Conservation (phyloP, 2,888 invertebrate species). For the Morpho achilles region DNA sequence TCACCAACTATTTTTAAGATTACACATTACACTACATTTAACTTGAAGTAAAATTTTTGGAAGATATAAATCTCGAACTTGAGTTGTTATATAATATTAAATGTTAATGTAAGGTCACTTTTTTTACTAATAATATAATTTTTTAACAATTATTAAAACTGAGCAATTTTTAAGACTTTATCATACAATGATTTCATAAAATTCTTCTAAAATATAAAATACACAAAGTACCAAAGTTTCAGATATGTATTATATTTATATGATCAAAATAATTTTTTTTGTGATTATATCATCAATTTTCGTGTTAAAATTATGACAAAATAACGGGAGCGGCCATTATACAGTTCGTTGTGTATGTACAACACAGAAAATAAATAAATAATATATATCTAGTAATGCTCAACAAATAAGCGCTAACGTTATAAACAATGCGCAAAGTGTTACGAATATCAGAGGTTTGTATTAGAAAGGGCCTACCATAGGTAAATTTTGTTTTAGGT, state of each 20-base stretch:
- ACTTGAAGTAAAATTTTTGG: conserved; percentile 12
- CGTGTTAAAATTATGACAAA: not conserved
- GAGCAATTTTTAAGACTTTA: conserved; percentile 27
- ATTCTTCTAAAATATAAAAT: conserved; percentile 25
- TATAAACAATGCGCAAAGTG: conserved; percentile 31
- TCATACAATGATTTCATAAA: conserved; percentile 23
- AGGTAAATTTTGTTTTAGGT: not conserved
- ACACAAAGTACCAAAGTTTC: conserved; percentile 9
- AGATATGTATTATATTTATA: conserved; percentile 20
- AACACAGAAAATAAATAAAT: conserved; percentile 60
- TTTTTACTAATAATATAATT: conserved; percentile 33
- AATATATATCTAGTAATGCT: conserved; percentile 72
- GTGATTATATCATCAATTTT: not conserved
- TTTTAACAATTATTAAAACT: conserved; percentile 28
- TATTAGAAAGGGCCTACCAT: not conserved
- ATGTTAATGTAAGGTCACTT: conserved; percentile 38
- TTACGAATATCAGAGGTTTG: conserved; percentile 5
- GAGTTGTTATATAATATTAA: conserved; percentile 22
- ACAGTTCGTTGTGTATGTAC: conserved; percentile 59
- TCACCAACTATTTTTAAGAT: not conserved
- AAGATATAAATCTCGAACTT: conserved; percentile 15
- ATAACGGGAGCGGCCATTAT: conserved; percentile 28
- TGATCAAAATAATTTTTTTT: not conserved
- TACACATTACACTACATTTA: conserved; percentile 16
- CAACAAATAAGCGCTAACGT: conserved; percentile 62